Conservation (phyloP, 1,140 invertebrate species). For the Danaus plexippus region DNA sequence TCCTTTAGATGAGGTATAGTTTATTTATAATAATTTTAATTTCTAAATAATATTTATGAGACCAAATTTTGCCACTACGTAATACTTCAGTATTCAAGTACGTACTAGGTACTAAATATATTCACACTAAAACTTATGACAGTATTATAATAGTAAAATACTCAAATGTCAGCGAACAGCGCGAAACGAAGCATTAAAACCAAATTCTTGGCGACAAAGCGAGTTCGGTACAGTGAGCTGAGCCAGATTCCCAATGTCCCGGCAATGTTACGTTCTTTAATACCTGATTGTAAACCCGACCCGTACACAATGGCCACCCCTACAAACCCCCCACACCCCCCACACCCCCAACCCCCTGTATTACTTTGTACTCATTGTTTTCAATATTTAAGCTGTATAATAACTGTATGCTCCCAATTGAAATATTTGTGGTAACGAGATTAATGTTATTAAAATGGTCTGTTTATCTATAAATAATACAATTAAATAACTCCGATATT, state of each 20-base stretch:
- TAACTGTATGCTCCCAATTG: constrained; percentile 26
- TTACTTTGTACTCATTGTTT: constrained; percentile 67
- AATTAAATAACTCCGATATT: not conserved
- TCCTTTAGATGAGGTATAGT: constrained; percentile 89
- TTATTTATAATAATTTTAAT: constrained; percentile 2
- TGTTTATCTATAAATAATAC: not conserved
- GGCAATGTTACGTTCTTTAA: constrained; percentile 48
- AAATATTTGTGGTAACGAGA: constrained; percentile 28
- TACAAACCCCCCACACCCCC: constrained; percentile 60
- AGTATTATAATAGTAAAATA: constrained; percentile 8
- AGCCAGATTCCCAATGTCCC: constrained; percentile 47
- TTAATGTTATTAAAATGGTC: constrained; percentile 10
- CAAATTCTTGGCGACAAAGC: constrained; percentile 42
- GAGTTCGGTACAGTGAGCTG: constrained; percentile 44
- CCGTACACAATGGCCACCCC: constrained; percentile 41
- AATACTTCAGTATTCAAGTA: not conserved
- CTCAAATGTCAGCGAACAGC: constrained; percentile 53
- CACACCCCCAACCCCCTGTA: constrained; percentile 61
- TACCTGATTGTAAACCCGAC: constrained; percentile 47
- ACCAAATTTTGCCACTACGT: not conserved
- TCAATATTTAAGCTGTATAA: constrained; percentile 60
- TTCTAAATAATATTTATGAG: too few species aligned
- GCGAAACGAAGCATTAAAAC: constrained; percentile 47
- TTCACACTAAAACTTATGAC: constrained; percentile 3
- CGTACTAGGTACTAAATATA: constrained; percentile 3